Evolutionary conservation across 2,113 vertebrate species (phyloP).

Genomic region (Onychostruthus taczanowskii): DNA sequence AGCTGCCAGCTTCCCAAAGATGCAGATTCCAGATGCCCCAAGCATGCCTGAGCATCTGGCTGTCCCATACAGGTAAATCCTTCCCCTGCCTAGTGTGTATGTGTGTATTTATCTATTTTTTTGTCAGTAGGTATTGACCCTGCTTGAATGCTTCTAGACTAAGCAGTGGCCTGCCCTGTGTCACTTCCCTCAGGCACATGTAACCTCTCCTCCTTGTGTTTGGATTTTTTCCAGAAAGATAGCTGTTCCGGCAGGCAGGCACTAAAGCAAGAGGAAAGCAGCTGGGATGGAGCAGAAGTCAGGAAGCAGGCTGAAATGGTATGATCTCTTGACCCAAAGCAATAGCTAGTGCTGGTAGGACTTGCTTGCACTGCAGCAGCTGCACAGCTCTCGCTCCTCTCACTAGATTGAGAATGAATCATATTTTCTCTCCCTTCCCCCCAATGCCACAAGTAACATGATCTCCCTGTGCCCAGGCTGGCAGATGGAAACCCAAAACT

Average conservation of each 20-base stretch:
- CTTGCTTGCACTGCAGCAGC: background rate
- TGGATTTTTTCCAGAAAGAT: constrained; percentile 19
- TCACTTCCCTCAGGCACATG: background rate
- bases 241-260: constrained; percentile 11
- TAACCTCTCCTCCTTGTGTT: background rate
- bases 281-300: background rate
- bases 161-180: background rate
- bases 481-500: constrained; percentile 23
- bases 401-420: background rate
- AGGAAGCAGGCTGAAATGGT: constrained; percentile 18
- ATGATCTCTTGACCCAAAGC: constrained; percentile 3
- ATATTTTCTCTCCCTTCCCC: background rate
- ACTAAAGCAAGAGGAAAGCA: background rate
- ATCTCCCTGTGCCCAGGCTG: background rate
- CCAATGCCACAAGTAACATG: background rate
- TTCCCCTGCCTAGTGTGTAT: background rate
- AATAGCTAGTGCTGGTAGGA: background rate
- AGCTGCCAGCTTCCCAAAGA: background rate
- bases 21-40: background rate
- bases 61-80: background rate
- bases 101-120: background rate
- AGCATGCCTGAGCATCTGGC: background rate
- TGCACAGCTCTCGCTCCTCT: background rate
- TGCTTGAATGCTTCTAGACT: background rate
- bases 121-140: background rate